Percentiles rank a stretch among this genome's conserved stretches.
These are phyloP conservation scores for Myripristis jacobus DNA, from an alignment of 2,797 vertebrate genomes.

Conservation along the genomic window DNA sequence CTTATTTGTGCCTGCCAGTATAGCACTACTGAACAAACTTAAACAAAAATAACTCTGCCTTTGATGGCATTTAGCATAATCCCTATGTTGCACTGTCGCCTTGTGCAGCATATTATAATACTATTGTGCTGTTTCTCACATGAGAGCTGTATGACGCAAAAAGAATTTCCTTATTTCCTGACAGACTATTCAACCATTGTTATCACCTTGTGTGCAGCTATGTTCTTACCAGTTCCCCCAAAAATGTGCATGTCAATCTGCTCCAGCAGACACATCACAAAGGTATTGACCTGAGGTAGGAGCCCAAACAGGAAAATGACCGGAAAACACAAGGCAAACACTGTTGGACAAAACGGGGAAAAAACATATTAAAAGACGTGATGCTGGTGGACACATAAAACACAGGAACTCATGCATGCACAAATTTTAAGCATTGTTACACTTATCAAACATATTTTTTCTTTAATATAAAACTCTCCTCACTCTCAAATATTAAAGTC, in stretches of 20 bases:
- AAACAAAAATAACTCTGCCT: neutral
- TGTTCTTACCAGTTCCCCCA: constrained; percentile 89
- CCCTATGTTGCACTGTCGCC: neutral
- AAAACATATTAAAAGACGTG: neutral
- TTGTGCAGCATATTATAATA: neutral
- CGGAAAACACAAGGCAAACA: constrained; percentile 91
- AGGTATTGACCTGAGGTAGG: constrained; percentile 94
- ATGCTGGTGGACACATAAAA: neutral
- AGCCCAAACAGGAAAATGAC: constrained; percentile 92
- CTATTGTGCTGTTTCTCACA: neutral
- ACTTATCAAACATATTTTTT: no score
- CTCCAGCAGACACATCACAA: constrained; percentile 94
- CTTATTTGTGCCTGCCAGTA: neutral
- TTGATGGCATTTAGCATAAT: neutral
- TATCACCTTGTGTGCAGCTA: neutral
- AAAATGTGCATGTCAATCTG: constrained; percentile 94
- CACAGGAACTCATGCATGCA: no score
- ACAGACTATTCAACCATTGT: neutral
- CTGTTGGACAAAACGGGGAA: constrained; percentile 67
- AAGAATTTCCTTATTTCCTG: neutral
- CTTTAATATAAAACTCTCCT: no score
- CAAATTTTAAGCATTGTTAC: no score
- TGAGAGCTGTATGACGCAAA: neutral
- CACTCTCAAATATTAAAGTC: no score
- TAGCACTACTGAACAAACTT: neutral